phyloP scores from a whole-genome alignment of 1,140 invertebrate species.

The Aphelinus atriplicis region DNA sequence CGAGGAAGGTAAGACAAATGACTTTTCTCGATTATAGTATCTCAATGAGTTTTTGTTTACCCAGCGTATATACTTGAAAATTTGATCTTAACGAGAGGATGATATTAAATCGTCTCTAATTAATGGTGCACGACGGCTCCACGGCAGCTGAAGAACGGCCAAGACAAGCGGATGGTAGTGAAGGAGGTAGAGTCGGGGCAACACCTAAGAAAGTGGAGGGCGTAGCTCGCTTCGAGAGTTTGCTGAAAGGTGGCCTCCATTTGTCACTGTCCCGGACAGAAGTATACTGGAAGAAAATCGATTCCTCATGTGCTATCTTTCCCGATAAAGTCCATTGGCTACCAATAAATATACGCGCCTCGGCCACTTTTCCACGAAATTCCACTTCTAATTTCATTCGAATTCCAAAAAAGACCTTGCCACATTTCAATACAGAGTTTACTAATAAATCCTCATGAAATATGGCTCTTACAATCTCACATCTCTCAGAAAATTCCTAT shows the following conservation, averaged over 20 bases:
- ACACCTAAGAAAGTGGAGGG: conserved; percentile 41
- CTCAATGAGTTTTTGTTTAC: conserved; percentile 22
- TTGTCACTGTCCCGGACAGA: conserved; percentile 62
- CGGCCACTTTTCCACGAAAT: too few species aligned
- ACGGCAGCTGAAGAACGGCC: conserved; percentile 46
- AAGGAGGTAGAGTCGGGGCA: background rate
- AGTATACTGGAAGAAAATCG: conserved; percentile 60
- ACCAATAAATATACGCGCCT: conserved; percentile 9
- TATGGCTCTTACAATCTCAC: too few species aligned
- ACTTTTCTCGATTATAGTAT: conserved; percentile 24
- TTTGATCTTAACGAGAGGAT: conserved; percentile 16
- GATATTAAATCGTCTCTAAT: conserved; percentile 57
- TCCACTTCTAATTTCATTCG: too few species aligned
- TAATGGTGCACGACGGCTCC: conserved; percentile 49
- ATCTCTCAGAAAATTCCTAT: too few species aligned
- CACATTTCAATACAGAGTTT: too few species aligned
- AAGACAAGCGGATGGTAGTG: conserved; percentile 43
- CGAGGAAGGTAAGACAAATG: conserved; percentile 14
- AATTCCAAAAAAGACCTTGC: too few species aligned
- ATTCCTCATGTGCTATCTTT: conserved; percentile 53
- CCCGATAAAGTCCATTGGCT: conserved; percentile 23
- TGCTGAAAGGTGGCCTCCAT: conserved; percentile 54
- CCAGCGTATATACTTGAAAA: background rate
- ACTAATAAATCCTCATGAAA: too few species aligned
- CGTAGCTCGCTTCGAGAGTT: conserved; percentile 48